Evolutionary conservation across 2,113 vertebrate genomes (phyloP).

Genomic region (Macquaria ambigua): DNA sequence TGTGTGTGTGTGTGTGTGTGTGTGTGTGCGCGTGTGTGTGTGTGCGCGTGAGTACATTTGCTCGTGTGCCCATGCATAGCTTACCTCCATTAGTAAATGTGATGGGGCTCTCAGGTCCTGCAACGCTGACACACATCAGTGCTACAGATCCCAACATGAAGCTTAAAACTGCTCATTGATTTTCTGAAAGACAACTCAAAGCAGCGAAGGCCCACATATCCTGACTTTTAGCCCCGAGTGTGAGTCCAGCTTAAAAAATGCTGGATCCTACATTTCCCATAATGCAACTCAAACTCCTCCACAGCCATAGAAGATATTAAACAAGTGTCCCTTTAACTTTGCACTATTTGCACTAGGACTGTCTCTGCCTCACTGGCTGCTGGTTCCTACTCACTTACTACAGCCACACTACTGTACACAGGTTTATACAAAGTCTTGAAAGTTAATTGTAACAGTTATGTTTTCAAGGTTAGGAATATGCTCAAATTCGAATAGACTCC

Average conservation of each 20-base stretch:
- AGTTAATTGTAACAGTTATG: too few species aligned
- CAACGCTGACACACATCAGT: constrained; percentile 34
- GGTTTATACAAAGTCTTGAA: too few species aligned
- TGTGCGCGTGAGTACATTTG: background rate
- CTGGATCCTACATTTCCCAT: background rate
- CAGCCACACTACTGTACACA: too few species aligned
- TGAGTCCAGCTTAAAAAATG: background rate
- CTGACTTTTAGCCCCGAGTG: background rate
- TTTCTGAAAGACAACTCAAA: background rate
- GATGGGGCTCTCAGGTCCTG: constrained; percentile 22
- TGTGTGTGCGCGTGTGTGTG: too few species aligned
- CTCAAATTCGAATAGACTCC: too few species aligned
- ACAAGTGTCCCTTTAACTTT: background rate
- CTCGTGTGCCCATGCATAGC: constrained; percentile 4
- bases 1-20: constrained; percentile 10
- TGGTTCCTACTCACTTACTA: too few species aligned
- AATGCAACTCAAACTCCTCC: background rate
- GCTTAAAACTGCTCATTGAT: background rate
- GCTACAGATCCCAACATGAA: constrained; percentile 7
- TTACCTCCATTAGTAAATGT: constrained; percentile 73
- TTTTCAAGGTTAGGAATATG: too few species aligned
- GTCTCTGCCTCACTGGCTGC: too few species aligned
- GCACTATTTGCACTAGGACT: too few species aligned
- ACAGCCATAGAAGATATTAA: background rate
- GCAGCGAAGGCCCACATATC: background rate